These are phyloP conservation scores for Zalophus californianus DNA, from an alignment of 2,797 vertebrate species.

Conservation along the genomic window DNA sequence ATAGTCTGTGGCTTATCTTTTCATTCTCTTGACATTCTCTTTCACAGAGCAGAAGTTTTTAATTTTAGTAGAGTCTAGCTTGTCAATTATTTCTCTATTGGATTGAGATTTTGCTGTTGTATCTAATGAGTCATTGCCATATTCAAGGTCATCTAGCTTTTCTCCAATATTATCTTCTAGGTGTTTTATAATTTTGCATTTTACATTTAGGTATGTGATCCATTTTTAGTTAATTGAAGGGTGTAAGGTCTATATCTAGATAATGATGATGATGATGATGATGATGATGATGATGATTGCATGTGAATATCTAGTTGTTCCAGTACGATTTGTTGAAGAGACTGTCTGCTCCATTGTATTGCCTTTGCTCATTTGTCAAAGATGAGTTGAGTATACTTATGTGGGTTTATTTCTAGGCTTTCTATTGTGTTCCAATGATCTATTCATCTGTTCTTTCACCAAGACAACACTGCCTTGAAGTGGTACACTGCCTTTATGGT, in stretches of 20 bases:
- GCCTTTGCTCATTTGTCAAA: not conserved
- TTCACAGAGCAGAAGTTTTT: not conserved
- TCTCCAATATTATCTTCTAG: not conserved
- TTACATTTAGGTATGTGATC: not conserved
- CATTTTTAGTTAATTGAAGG: not conserved
- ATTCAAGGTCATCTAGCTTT: not conserved
- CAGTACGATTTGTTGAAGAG: not conserved
- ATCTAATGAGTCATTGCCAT: not conserved
- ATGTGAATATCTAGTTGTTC: not conserved
- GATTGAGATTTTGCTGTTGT: not conserved
- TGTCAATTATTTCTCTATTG: not conserved
- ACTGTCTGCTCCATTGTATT: not conserved
- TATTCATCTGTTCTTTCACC: not conserved
- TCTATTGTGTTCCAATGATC: not conserved
- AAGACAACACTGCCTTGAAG: not conserved
- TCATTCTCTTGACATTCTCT: not conserved
- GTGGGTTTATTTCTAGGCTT: not conserved
- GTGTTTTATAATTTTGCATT: not conserved
- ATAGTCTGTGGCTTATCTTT: not conserved
- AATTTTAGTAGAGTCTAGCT: not conserved
- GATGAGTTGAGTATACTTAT: not conserved
- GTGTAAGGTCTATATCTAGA: not conserved
- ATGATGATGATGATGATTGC: too few relatives aligned
- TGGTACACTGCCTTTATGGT: not conserved
- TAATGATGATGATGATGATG: not conserved